A percentile compares a stretch with the other conserved stretches of the same genome.
Evolutionary conservation across 2,888 invertebrate species (phyloP).

Genomic region (Cryptosula pallasiana): DNA sequence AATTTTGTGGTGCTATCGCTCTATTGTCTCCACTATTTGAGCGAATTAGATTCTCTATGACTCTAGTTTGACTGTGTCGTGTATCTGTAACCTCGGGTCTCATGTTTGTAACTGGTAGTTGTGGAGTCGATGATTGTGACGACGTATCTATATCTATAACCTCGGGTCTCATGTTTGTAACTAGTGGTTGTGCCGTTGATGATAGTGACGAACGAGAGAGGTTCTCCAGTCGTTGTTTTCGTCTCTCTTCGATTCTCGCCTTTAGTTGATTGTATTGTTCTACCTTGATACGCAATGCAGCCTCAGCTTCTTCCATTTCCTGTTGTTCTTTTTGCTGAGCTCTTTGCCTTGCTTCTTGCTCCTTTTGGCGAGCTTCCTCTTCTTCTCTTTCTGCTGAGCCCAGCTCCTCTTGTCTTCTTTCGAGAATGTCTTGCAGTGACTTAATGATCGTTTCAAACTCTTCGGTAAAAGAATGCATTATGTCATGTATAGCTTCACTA

Average conservation of each 20-base stretch:
- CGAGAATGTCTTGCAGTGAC: neutral
- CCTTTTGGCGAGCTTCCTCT: neutral
- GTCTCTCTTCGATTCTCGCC: neutral
- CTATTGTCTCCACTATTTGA: neutral
- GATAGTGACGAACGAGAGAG: neutral
- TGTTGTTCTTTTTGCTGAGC: neutral
- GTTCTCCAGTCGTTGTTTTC: neutral
- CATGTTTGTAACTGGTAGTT: neutral
- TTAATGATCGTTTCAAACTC: neutral
- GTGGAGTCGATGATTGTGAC: neutral
- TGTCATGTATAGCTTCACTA: neutral
- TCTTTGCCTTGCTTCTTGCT: neutral
- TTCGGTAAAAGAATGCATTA: neutral
- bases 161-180: neutral
- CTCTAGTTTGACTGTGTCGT: neutral
- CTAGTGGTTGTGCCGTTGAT: neutral
- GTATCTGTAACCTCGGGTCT: neutral
- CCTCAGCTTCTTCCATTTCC: neutral
- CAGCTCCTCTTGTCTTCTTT: neutral
- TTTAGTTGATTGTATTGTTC: neutral
- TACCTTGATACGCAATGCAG: neutral
- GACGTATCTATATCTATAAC: neutral
- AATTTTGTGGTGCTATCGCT: neutral
- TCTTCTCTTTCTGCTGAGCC: neutral
- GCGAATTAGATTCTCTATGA: too few species aligned